Evolutionary conservation across 1,140 invertebrate genomes (phyloP), one percentile per base, ranked within the genome.

Genomic region (Danaus plexippus): DNA sequence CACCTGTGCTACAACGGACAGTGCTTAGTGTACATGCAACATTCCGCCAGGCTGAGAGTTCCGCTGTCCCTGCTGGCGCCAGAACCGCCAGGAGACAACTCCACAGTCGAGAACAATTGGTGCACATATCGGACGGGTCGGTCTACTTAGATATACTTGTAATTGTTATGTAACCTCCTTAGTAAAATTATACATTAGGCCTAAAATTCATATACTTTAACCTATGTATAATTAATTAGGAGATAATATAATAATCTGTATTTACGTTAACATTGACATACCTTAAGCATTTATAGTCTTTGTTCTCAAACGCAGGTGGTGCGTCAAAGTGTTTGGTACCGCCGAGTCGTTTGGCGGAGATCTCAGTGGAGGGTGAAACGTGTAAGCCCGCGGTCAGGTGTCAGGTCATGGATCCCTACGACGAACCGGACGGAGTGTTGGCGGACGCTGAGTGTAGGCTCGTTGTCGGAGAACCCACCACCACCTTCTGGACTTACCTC

Each of bases 401-500:
- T 63, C 88, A 90, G 63, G 87, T 94, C 9, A 78, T 90, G 9
- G 87, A 93, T 76, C 91, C 92, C 0, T 94, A 93, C 67, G 90
- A 90, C 53, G 81, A 89, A 56, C 79, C 88, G 2, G 88, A 89
- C 52, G 92, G 90, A 57, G 86, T 93, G 1, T 75, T 94, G 11
- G 86, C 88, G 9, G 89, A 92, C 55, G 92, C 90, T 13, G 90
- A 92, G 68, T 94, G 92, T 64, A 77, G 89, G 7, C 82, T 87
- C 57, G 85, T 89, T 12, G 86, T 86, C 18, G 92, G 92, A 9
- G 90, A 92, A 67, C 89, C 92, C 1, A 73, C 88, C 2, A 73
- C 90, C 40, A 93, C 92, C 0, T 92, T 95, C 65, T 93, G 92
- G 90, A 82, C 88, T 12, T 96, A 95, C 66, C 84, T 94, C 11